These are phyloP conservation scores for Ecliptopera silaceata DNA, from an alignment of 2,888 invertebrate species.

Conservation along the genomic window DNA sequence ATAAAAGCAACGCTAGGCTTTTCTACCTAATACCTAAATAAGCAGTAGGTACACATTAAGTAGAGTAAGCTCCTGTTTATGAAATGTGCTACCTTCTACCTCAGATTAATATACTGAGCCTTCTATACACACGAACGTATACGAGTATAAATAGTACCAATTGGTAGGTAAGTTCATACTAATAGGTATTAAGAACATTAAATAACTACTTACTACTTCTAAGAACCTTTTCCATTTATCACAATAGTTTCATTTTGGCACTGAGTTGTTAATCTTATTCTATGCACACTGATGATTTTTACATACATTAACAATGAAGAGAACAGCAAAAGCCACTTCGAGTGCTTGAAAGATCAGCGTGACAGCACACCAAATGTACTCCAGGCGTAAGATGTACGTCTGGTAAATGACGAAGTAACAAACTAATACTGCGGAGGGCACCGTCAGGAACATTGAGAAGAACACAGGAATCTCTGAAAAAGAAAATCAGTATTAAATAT, in stretches of 20 bases:
- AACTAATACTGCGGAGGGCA: constrained; percentile 93
- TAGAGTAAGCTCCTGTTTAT: too few species aligned
- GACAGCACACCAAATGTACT: constrained; percentile 94
- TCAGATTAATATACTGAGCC: too few species aligned
- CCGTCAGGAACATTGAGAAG: constrained; percentile 90
- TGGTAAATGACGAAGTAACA: constrained; percentile 95
- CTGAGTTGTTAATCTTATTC: constrained; percentile 46
- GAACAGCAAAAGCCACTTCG: constrained; percentile 91
- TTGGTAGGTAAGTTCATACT: too few species aligned
- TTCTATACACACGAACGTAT: too few species aligned
- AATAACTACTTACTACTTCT: not conserved
- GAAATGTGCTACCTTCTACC: too few species aligned
- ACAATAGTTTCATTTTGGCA: constrained; percentile 60
- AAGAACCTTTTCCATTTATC: not conserved
- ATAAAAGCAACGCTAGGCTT: too few species aligned
- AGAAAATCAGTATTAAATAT: not conserved
- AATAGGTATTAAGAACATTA: too few species aligned
- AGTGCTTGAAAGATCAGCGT: constrained; percentile 92
- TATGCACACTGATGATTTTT: constrained; percentile 83
- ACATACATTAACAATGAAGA: constrained; percentile 86
- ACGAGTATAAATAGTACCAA: too few species aligned
- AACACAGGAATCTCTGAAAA: constrained; percentile 89
- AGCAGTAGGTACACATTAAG: too few species aligned
- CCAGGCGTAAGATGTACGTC: constrained; percentile 92
- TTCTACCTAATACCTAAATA: too few species aligned